phyloP scores from a whole-genome alignment of 2,113 vertebrate genomes.

The Notothenia rossii region DNA sequence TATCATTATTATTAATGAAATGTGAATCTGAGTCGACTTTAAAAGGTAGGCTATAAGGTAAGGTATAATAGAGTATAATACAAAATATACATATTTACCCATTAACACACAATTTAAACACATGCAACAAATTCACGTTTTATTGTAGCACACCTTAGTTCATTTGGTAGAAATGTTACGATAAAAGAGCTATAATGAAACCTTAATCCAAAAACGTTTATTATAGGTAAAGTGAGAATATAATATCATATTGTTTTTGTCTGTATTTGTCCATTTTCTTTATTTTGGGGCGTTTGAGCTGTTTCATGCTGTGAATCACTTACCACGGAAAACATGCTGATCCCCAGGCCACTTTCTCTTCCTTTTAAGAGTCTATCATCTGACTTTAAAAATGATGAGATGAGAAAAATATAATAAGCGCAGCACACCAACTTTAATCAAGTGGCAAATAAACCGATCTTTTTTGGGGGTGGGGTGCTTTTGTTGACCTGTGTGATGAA shows the following conservation, averaged over 20 bases:
- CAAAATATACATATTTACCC: too few relatives aligned
- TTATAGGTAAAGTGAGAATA: neutral
- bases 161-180: neutral
- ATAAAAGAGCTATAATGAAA: neutral
- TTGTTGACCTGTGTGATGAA: neutral
- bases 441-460: neutral
- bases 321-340: slow-evolving; percentile 46
- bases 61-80: too few relatives aligned
- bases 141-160: neutral
- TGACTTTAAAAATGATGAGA: slow-evolving; percentile 48
- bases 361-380: slow-evolving; percentile 43
- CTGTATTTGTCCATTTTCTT: too few relatives aligned
- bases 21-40: too few relatives aligned
- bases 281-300: too few relatives aligned
- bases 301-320: too few relatives aligned
- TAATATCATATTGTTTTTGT: too few relatives aligned
- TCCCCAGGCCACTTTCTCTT: slow-evolving; percentile 52
- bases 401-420: slow-evolving; percentile 15
- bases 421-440: neutral
- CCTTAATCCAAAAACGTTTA: neutral
- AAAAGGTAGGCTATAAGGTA: too few relatives aligned
- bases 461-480: neutral
- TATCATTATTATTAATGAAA: too few relatives aligned
- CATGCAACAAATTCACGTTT: too few relatives aligned
- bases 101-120: too few relatives aligned